These are phyloP conservation scores for Globodera rostochiensis DNA, from an alignment of 1,140 invertebrate genomes.

Conservation along the genomic window DNA sequence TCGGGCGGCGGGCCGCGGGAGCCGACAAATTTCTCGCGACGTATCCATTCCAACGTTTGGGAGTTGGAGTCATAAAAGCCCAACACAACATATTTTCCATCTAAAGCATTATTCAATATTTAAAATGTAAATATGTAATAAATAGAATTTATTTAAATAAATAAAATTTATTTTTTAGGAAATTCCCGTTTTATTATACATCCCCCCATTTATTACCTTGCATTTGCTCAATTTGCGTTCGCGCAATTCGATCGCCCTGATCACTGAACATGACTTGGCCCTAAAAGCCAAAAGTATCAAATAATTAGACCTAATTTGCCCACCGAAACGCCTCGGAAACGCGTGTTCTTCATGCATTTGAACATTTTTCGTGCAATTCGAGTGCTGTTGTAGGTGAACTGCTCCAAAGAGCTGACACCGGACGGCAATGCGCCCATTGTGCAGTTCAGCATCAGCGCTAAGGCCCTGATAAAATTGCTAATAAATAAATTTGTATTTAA, in stretches of 20 bases:
- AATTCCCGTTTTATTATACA: not conserved
- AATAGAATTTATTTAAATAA: conserved; percentile 7
- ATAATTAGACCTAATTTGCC: not conserved
- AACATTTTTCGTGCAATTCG: conserved; percentile 92
- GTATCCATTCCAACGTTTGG: conserved; percentile 90
- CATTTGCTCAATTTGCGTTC: conserved; percentile 97
- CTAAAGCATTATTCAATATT: conserved; percentile 66
- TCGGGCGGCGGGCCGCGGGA: conserved; percentile 58
- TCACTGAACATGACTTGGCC: conserved; percentile 71
- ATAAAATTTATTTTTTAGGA: conserved; percentile 18
- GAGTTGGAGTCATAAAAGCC: conserved; percentile 93
- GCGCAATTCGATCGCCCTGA: conserved; percentile 95
- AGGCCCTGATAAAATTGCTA: conserved; percentile 47
- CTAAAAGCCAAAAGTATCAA: conserved; percentile 68
- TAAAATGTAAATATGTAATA: no score
- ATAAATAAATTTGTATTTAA: no score
- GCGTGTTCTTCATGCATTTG: conserved; percentile 92
- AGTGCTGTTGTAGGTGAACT: conserved; percentile 95
- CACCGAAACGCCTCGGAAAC: conserved; percentile 96
- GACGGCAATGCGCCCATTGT: conserved; percentile 77
- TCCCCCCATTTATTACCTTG: conserved; percentile 39
- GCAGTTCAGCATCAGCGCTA: conserved; percentile 80
- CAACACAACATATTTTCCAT: conserved; percentile 90
- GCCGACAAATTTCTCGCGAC: conserved; percentile 85
- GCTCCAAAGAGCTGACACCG: conserved; percentile 74